A percentile compares a stretch with the other conserved stretches of the same genome.
Evolutionary conservation across 2,888 invertebrate species (phyloP).

Genomic region (Nudaria mundana): DNA sequence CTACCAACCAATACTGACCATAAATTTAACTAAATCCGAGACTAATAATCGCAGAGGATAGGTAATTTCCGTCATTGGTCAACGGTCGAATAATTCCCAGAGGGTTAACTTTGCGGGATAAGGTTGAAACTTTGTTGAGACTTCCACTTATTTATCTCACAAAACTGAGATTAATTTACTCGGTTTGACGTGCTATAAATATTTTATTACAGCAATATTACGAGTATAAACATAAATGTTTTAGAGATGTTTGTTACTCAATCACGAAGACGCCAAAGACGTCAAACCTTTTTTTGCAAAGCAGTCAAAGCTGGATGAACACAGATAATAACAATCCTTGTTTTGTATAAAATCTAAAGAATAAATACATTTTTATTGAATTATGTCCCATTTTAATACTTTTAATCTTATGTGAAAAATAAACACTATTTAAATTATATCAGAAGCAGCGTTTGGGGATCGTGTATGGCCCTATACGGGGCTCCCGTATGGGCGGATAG

Average conservation of each 20-base stretch:
- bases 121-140: constrained; percentile 13
- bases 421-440: no score
- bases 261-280: no score
- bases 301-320: no score
- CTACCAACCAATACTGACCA: constrained; percentile 23
- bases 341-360: no score
- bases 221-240: not conserved
- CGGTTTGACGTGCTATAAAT: constrained; percentile 5
- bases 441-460: no score
- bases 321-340: no score
- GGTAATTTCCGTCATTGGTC: constrained; percentile 49
- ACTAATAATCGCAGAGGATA: constrained; percentile 55
- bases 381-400: no score
- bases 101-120: constrained; percentile 34
- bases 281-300: no score
- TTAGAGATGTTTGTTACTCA: not conserved
- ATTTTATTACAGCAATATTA: not conserved
- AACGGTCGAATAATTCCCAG: constrained; percentile 54
- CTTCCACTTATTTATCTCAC: constrained; percentile 13
- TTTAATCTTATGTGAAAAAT: no score
- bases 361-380: no score
- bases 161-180: constrained; percentile 14
- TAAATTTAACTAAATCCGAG: constrained; percentile 61
- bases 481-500: no score
- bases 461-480: no score